A percentile compares a stretch with the other conserved stretches of the same genome.
Conservation (phyloP, 2,113 vertebrate species). For the Laticauda laticaudata region DNA sequence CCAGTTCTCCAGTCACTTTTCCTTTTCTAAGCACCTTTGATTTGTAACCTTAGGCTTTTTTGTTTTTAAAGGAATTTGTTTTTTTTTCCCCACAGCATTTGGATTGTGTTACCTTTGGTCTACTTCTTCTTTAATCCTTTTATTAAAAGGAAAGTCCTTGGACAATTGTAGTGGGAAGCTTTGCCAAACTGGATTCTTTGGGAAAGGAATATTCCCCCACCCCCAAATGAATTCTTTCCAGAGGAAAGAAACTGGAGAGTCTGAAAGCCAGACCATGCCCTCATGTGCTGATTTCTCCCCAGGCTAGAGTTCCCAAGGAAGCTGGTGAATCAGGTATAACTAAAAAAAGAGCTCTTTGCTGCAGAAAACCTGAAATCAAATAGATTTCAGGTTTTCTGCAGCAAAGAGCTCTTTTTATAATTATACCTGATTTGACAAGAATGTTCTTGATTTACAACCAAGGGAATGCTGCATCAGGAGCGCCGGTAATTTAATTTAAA, state of each 20-base stretch:
- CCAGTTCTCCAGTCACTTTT: not conserved
- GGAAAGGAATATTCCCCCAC: not conserved
- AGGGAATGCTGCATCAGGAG: not conserved
- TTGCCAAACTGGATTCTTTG: not conserved
- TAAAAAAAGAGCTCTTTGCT: not conserved
- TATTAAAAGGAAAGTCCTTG: not conserved
- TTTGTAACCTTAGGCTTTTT: not conserved
- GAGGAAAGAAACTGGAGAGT: no score
- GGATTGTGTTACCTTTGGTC: not conserved
- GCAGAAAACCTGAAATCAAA: not conserved
- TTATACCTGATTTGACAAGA: not conserved
- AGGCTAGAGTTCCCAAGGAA: not conserved
- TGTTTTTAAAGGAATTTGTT: not conserved
- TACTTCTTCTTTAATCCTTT: not conserved
- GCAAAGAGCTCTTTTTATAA: not conserved
- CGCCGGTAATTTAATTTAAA: not conserved
- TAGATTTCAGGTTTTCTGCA: not conserved
- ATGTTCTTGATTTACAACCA: not conserved
- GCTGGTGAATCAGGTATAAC: not conserved
- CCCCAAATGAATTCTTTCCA: not conserved
- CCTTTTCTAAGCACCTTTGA: not conserved
- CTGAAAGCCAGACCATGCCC: not conserved
- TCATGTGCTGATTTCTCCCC: not conserved
- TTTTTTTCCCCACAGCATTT: not conserved
- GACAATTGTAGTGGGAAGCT: rapidly evolving